These are phyloP conservation scores for Zoanthus solanderi DNA, from an alignment of 92 coral and sea anemone species.

Conservation along the genomic window DNA sequence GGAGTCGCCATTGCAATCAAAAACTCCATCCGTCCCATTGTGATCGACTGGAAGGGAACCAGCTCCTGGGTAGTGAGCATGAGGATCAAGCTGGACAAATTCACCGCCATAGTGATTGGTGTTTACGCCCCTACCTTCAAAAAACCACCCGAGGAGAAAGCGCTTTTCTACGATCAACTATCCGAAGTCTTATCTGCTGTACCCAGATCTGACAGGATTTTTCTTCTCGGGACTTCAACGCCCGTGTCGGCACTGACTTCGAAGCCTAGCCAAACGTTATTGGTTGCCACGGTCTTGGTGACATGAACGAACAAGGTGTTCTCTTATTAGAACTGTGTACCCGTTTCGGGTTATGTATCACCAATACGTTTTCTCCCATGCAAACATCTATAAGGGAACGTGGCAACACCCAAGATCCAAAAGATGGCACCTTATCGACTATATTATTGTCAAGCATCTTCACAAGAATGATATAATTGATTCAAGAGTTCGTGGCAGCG, in stretches of 20 bases:
- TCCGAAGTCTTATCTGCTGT: background rate
- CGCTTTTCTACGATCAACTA: background rate
- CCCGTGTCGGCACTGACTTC: too few species aligned
- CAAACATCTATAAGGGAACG: background rate
- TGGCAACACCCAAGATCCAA: too few species aligned
- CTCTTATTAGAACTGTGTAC: background rate
- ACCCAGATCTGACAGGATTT: background rate
- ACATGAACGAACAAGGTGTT: background rate
- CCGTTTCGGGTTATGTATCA: background rate
- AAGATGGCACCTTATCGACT: too few species aligned
- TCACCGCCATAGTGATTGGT: background rate
- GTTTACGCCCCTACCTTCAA: background rate
- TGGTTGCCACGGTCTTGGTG: background rate
- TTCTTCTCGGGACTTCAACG: background rate
- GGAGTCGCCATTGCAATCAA: slow-evolving; percentile 14
- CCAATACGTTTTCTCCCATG: background rate
- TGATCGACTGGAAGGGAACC: slow-evolving; percentile 28
- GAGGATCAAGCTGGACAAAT: background rate
- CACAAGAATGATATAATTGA: background rate
- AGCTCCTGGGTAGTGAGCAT: slow-evolving; percentile 8
- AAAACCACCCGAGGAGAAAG: background rate
- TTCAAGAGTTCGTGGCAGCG: too few species aligned
- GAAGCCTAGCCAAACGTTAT: background rate
- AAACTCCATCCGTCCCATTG: background rate
- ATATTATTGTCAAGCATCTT: background rate